Conservation (phyloP, 2,113 vertebrate genomes). For the Clarias magur region DNA sequence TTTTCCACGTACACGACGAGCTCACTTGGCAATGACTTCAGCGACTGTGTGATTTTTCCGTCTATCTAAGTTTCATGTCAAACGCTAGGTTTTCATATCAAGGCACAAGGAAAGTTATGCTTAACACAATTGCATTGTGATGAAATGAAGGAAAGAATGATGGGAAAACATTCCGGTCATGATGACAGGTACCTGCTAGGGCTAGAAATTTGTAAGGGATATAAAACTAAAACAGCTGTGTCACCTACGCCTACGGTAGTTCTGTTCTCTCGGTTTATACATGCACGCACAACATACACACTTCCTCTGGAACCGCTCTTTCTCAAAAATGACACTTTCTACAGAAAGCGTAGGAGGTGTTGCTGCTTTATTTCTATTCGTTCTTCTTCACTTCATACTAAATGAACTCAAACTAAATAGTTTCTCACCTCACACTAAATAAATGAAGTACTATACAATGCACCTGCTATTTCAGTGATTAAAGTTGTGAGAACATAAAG, state of each 20-base stretch:
- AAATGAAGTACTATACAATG: not conserved
- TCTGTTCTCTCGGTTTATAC: not conserved
- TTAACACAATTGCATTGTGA: not conserved
- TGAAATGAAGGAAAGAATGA: not conserved
- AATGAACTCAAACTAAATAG: no score
- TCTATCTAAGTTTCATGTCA: not conserved
- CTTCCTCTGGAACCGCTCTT: not conserved
- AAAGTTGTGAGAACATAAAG: no score
- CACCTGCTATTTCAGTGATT: not conserved
- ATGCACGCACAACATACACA: not conserved
- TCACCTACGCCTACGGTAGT: not conserved
- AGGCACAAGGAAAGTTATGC: not conserved
- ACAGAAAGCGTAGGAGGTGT: not conserved
- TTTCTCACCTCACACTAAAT: not conserved
- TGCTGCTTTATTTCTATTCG: not conserved
- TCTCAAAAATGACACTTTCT: not conserved
- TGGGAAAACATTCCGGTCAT: not conserved
- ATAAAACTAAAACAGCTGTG: not conserved
- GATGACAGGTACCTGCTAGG: not conserved
- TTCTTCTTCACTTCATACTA: not conserved
- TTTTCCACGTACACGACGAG: not conserved
- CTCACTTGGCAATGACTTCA: not conserved
- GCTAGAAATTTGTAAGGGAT: not conserved
- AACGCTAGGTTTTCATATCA: not conserved
- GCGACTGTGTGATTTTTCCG: not conserved